Evolutionary conservation across 2,797 vertebrate species (phyloP), one percentile per base, ranked within the genome.

Genomic region (Ibycter americanus): DNA sequence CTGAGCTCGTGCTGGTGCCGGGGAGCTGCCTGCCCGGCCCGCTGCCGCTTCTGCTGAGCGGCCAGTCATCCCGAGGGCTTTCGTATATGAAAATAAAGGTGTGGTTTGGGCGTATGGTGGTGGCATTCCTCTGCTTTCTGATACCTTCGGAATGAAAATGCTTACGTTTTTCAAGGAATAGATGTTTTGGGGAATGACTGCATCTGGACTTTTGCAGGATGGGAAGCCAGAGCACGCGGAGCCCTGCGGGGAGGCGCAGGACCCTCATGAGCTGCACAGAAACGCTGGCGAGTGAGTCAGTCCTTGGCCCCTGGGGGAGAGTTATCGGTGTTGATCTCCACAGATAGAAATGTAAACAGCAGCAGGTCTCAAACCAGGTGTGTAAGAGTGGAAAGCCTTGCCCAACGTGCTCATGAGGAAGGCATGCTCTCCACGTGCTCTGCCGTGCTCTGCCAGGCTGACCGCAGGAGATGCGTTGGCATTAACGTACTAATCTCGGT

Each of bases 21-120:
- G 31, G 36, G 27, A 22, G 78, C 67, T 90, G 38, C 80, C 86
- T 62, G 66, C 74, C 61, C 7, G 6, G 40, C 34, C 55, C 2
- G 0, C 23, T 11, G 8, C 65, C 12, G 0, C n/a, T 32, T 8
- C 29, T 49, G 36, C 36, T 23, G 34, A 17, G 54, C 4, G 7
- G 1, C 26, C 52, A 7, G 17, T 31, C 6, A 0, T 14, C 63
- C 71, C 7, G 0, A 46, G 72, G 44, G 27, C 80, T 71, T 14
- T 16, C 5, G 31, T 25, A 9, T 38, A 4, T 55, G 31, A 0
- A 38, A 34, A 38, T 26, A 12, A 68, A 56, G 46, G 44, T 16
- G 42, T 7, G 52, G 9, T 20, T 7, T 46, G 70, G 59, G 86
- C 25, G 44, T 36, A 1, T n/a, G 47, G 81, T 21, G 5, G 3